phyloP scores from a whole-genome alignment of 2,113 vertebrate genomes.

The Apaloderma vittatum region DNA sequence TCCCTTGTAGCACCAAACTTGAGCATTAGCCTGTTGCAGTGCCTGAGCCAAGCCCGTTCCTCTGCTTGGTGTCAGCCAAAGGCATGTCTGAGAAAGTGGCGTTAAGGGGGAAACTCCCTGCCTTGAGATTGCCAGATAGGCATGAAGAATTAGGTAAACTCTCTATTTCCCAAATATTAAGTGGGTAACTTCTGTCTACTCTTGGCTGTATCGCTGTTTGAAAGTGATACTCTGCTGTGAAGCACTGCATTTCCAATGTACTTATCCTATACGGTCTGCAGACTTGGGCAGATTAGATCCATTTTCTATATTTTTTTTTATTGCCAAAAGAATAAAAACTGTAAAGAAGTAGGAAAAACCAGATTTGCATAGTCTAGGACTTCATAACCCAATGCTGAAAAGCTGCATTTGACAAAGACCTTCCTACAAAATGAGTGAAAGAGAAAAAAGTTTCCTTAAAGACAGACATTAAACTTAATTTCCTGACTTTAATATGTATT shows the following conservation, averaged over 20 bases:
- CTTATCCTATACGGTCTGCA: not conserved
- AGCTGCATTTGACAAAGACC: not conserved
- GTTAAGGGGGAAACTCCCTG: not conserved
- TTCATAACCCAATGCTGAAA: not conserved
- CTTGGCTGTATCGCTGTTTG: not conserved
- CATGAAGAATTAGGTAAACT: not conserved
- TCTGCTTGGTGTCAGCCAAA: not conserved
- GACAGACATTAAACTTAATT: not conserved
- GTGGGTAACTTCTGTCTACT: not conserved
- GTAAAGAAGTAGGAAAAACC: not conserved
- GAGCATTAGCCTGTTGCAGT: fast-evolving
- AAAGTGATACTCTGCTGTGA: not conserved
- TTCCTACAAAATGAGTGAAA: not conserved
- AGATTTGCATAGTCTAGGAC: not conserved
- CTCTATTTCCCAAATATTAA: not conserved
- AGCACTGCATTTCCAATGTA: not conserved
- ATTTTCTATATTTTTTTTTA: not conserved
- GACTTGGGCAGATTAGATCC: not conserved
- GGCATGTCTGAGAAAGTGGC: not conserved
- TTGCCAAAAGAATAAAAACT: not conserved
- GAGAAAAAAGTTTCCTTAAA: not conserved
- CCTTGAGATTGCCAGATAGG: not conserved
- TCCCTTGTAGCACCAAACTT: not conserved
- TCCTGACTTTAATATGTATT: not conserved
- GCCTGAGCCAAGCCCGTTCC: not conserved